Percentiles rank a stretch among this genome's conserved stretches.
Evolutionary conservation across 2,888 invertebrate species (phyloP).

Genomic region (Coronaproctus castanopsis): DNA sequence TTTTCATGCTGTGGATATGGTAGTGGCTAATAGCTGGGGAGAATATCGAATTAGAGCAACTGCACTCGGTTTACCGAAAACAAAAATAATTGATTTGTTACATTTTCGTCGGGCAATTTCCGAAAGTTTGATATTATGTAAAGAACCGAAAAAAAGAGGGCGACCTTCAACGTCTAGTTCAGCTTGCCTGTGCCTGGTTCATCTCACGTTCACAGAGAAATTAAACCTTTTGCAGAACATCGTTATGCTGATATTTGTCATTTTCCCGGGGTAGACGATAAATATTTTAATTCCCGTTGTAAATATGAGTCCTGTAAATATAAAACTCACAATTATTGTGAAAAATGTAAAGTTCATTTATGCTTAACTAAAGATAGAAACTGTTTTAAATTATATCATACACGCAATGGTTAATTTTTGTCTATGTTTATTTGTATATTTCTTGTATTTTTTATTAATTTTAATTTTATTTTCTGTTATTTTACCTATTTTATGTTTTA

Average conservation of each 20-base stretch:
- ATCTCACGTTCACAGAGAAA: too few species aligned
- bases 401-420: background rate
- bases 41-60: background rate
- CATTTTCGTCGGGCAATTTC: background rate
- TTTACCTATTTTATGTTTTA: background rate
- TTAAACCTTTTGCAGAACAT: background rate
- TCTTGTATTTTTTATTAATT: background rate
- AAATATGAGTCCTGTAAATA: background rate
- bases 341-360: background rate
- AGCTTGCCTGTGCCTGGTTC: too few species aligned
- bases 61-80: background rate
- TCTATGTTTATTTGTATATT: background rate
- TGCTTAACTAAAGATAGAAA: background rate
- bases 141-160: background rate
- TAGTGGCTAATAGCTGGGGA: background rate
- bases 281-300: background rate
- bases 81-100: background rate
- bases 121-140: background rate
- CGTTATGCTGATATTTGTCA: background rate
- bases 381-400: background rate
- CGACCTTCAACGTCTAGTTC: too few species aligned
- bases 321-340: background rate
- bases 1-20: background rate
- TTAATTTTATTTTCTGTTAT: background rate
- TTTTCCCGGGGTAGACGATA: background rate